Conservation (phyloP, 2,888 invertebrate species). For the Adineta ricciae region DNA sequence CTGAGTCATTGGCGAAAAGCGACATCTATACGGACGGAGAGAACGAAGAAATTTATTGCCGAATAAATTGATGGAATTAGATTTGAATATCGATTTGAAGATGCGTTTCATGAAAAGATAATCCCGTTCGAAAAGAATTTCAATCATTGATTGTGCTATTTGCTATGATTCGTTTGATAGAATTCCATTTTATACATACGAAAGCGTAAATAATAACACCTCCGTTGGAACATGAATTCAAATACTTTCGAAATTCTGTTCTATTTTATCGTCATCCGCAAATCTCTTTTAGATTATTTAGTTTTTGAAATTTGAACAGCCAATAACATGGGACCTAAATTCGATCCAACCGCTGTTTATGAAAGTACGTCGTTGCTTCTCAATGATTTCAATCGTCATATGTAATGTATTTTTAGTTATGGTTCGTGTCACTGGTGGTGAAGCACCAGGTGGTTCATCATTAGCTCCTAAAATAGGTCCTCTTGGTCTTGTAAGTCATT, state of each 20-base stretch:
- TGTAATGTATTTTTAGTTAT: slow-evolving; percentile 57
- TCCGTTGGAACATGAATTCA: too few relatives aligned
- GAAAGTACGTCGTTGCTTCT: not conserved
- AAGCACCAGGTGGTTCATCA: slow-evolving; percentile 96
- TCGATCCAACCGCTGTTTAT: slow-evolving; percentile 75
- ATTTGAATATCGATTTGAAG: not conserved
- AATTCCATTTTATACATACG: not conserved
- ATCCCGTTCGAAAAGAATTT: not conserved
- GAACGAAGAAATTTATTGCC: not conserved
- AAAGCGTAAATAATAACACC: not conserved
- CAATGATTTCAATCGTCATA: not conserved
- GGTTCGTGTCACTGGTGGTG: slow-evolving; percentile 93
- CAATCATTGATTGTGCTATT: not conserved
- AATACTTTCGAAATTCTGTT: too few relatives aligned
- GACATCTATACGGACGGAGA: too few relatives aligned
- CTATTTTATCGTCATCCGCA: too few relatives aligned
- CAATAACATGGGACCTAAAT: slow-evolving; percentile 66
- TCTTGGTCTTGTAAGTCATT: slow-evolving; percentile 76
- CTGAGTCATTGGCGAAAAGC: too few relatives aligned
- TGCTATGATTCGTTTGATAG: not conserved
- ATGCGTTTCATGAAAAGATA: not conserved
- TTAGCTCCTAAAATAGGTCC: slow-evolving; percentile 99
- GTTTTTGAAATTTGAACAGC: not conserved
- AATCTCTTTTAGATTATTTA: not conserved
- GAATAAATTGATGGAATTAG: not conserved